These are phyloP conservation scores for Oscheius sp. DNA, from an alignment of 2,888 invertebrate genomes.

Conservation along the genomic window DNA sequence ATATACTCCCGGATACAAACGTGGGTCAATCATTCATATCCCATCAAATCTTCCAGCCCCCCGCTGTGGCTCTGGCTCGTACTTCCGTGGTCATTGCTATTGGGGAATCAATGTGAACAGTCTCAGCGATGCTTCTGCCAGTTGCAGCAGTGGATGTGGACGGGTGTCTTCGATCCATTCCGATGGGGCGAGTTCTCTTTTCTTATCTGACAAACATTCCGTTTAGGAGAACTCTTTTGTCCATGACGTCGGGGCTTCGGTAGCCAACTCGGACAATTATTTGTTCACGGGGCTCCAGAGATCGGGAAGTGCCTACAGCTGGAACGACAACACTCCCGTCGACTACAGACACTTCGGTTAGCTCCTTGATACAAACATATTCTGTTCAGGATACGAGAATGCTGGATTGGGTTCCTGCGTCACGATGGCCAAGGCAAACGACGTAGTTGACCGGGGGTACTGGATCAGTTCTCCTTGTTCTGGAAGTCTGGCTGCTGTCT, in stretches of 20 bases:
- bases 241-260: background rate
- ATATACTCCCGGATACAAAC: background rate
- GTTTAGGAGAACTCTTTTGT: slow-evolving; percentile 10
- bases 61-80: background rate
- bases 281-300: background rate
- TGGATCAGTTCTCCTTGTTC: background rate
- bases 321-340: background rate
- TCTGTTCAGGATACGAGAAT: too few species aligned
- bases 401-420: background rate
- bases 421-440: background rate
- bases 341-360: slow-evolving; percentile 1
- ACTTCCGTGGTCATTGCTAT: slow-evolving; percentile 19
- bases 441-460: background rate
- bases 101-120: background rate
- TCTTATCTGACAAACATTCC: background rate
- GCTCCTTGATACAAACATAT: too few species aligned
- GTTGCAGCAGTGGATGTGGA: background rate
- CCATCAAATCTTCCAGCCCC: background rate
- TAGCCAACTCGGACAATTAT: background rate
- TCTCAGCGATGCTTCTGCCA: background rate
- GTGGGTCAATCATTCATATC: background rate
- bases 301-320: background rate
- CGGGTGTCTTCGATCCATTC: background rate
- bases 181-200: background rate
- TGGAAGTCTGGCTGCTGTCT: background rate